Base-by-base conservation (phyloP, 2,113 vertebrate genomes). In the Porphyrio hochstetteri region DNA sequence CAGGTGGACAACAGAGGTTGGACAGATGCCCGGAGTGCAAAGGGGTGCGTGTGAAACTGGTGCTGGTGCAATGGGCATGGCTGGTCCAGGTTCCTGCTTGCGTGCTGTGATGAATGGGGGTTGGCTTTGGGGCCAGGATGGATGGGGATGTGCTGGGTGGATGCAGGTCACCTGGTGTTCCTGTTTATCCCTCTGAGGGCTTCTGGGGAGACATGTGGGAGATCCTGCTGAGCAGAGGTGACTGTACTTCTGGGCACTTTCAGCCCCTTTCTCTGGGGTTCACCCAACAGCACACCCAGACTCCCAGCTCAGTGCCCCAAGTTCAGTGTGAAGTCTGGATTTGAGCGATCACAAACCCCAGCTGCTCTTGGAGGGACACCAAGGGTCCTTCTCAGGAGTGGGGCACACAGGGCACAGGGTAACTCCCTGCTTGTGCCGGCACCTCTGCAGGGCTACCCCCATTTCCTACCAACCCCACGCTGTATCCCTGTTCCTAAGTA, bases 21-120 rank as follows among this genome's bases (percentile, higher is more conserved):
- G 25, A 29, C 11, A 40, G 46, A 36, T 46, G 20, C 10, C 65
- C 9, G 1, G 79, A 84, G 46, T 12, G 33, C 24, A 7, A 52
- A 83, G 56, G 29, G 23, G 2, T 2, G 4, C 0, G 0, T 11
- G 55, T 33, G 40, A 60, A 55, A 31, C 48, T 33, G 40, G 40
- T 31, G 56, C 13, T 16, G n/a, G 36, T 71, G 70, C 55, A 35
- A 33, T 25, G 31, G 28, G 8, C 1, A 1, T 3, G 19, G 53
- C 35, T 67, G 79, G 38, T 35, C 53, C 53, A 40, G 75, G 52
- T 21, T 85, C 15, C 35, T 71, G 35, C 18, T 75, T 1, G 0
- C 0, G 1, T 63, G 3, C 6, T 83, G 35, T 55, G 50, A 40
- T 15, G 64, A 64, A 42, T 0, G 1, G 12, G 16, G 42, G 9